Conservation (phyloP, 2,797 vertebrate species). For the Glyptemys insculpta region DNA sequence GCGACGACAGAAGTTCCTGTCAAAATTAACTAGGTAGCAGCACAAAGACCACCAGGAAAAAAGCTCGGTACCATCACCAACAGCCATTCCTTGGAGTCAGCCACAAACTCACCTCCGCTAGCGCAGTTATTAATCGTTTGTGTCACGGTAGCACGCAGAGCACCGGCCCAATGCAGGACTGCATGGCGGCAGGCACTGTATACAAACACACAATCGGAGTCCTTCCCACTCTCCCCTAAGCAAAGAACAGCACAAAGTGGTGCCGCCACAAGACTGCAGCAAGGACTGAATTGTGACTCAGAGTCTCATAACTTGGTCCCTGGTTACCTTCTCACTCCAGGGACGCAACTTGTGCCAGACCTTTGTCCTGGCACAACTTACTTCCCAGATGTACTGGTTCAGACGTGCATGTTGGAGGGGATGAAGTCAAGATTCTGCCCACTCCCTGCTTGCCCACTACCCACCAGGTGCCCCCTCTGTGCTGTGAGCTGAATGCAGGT, state of each 20-base stretch:
- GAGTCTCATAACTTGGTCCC: no score
- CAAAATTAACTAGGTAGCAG: not conserved
- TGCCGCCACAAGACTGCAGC: no score
- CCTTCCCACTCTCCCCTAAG: not conserved
- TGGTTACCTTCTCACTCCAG: no score
- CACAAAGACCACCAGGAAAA: not conserved
- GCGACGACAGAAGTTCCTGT: not conserved
- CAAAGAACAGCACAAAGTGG: no score
- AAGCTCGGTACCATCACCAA: not conserved
- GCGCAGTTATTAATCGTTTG: not conserved
- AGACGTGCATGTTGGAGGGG: not conserved
- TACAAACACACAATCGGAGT: not conserved
- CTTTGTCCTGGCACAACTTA: not conserved
- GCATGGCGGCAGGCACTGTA: not conserved
- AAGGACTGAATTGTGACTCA: no score
- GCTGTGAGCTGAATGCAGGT: not conserved
- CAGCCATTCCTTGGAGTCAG: not conserved
- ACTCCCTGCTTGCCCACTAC: not conserved
- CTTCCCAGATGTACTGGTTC: not conserved
- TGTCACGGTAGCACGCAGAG: not conserved
- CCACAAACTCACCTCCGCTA: not conserved
- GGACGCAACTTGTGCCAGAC: no score
- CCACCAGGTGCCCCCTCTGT: not conserved
- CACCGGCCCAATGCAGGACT: not conserved
- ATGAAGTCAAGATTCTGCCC: not conserved